Percentiles rank a stretch among this genome's conserved stretches.
These are phyloP conservation scores for Nomada hirtipes DNA, from an alignment of 2,888 invertebrate species.

Conservation along the genomic window DNA sequence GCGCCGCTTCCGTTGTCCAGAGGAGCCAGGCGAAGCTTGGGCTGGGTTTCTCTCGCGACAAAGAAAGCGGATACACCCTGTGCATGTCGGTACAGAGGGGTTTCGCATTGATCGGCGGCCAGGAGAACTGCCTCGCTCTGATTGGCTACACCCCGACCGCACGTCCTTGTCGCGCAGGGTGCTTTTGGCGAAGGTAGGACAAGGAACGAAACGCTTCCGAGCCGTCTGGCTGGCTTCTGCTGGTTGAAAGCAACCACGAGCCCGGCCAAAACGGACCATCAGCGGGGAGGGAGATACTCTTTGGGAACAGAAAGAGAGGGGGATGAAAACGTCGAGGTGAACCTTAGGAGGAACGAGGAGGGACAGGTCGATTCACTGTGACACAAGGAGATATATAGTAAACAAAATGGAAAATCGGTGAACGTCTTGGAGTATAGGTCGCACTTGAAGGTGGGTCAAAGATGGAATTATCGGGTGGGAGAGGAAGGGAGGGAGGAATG, in stretches of 20 bases:
- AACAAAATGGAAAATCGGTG: conserved; percentile 68
- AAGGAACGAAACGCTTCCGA: conserved; percentile 33
- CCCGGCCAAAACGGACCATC: conserved; percentile 47
- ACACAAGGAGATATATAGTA: conserved; percentile 23
- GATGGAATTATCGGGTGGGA: conserved; percentile 28
- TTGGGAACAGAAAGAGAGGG: conserved; percentile 23
- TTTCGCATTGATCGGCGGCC: conserved; percentile 82
- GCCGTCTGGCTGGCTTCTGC: conserved; percentile 46
- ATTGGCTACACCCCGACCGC: conserved; percentile 76
- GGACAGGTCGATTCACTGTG: conserved; percentile 7
- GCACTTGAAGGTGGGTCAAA: conserved; percentile 35
- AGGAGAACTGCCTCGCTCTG: conserved; percentile 76
- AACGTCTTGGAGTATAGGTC: conserved; percentile 34
- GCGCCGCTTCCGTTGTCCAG: conserved; percentile 41
- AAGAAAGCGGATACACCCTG: conserved; percentile 65
- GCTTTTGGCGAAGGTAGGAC: conserved; percentile 12
- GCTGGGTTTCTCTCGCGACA: conserved; percentile 44
- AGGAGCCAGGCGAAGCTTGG: conserved; percentile 34
- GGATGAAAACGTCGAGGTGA: not conserved
- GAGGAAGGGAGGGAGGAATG: conserved; percentile 27
- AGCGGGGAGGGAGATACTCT: conserved; percentile 40
- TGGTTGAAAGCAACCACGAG: conserved; percentile 46
- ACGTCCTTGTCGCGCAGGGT: conserved; percentile 69
- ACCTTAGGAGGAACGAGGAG: not conserved
- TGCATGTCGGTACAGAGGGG: conserved; percentile 81